A percentile compares a stretch with the other conserved stretches of the same genome.
phyloP scores from a whole-genome alignment of 2,797 vertebrate species.

The Neosilurus hyrtlii region DNA sequence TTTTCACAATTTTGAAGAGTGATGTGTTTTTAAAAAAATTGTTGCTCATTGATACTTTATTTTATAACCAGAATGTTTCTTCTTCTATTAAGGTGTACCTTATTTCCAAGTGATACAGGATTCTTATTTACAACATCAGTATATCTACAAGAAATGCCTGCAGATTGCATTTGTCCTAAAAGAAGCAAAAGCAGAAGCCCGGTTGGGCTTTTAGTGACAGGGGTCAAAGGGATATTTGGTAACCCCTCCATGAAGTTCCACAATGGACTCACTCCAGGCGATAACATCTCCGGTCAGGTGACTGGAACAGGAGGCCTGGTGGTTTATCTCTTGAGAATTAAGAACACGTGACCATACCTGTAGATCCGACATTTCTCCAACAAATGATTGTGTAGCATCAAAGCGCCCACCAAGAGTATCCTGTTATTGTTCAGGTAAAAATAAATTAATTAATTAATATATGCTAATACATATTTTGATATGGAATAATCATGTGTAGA shows the following conservation, averaged over 20 bases:
- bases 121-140: not conserved
- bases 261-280: constrained; percentile 72
- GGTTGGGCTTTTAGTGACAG: constrained; percentile 69
- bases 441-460: not conserved
- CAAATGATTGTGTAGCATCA: constrained; percentile 82
- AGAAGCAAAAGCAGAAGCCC: constrained; percentile 44
- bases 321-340: constrained; percentile 71
- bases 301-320: constrained; percentile 72
- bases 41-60: not conserved
- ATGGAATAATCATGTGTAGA: not conserved
- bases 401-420: constrained; percentile 81
- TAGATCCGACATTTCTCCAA: constrained; percentile 79
- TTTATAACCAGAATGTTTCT: not conserved
- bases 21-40: not conserved
- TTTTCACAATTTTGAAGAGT: not conserved
- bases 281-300: constrained; percentile 74
- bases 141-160: constrained; percentile 34
- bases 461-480: not conserved
- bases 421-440: constrained; percentile 56
- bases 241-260: constrained; percentile 82
- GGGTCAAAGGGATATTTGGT: constrained; percentile 76
- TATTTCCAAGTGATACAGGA: not conserved
- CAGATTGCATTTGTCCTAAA: constrained; percentile 35
- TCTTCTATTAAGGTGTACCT: not conserved
- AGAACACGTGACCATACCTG: constrained; percentile 83